Evolutionary conservation across 2,888 invertebrate genomes (phyloP).

Genomic region (Drosophila paracracens): DNA sequence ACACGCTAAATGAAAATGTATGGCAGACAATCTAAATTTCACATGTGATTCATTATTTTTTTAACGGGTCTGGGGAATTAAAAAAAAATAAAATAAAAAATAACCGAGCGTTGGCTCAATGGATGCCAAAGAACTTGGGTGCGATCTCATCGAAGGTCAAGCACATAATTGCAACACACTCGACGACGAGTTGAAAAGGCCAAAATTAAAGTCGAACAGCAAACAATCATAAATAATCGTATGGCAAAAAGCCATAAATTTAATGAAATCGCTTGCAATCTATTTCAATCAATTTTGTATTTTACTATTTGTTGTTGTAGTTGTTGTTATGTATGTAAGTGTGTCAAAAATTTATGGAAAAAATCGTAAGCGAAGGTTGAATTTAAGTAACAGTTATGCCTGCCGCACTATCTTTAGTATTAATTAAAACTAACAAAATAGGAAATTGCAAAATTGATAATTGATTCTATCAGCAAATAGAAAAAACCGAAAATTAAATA

Average conservation of each 20-base stretch:
- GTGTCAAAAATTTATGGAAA: conserved; percentile 71
- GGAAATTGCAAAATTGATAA: conserved; percentile 77
- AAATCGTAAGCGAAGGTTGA: conserved; percentile 65
- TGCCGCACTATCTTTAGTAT: conserved; percentile 74
- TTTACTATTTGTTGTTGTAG: conserved; percentile 7
- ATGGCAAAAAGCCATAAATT: conserved; percentile 64
- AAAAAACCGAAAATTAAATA: conserved; percentile 23
- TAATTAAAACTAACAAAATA: conserved; percentile 74
- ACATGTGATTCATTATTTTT: conserved; percentile 58
- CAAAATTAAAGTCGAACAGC: conserved; percentile 36
- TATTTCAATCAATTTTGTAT: conserved; percentile 54
- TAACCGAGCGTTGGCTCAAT: neutral
- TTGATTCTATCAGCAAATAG: conserved; percentile 6
- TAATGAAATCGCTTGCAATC: conserved; percentile 65
- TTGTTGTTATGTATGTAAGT: conserved; percentile 46
- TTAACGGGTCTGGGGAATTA: conserved; percentile 3
- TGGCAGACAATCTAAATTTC: conserved; percentile 14
- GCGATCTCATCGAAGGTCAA: conserved; percentile 50
- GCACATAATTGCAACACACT: conserved; percentile 38
- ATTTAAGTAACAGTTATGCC: conserved; percentile 61
- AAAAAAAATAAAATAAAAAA: neutral
- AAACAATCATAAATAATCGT: conserved; percentile 61
- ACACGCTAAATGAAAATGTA: conserved; percentile 36
- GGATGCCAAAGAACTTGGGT: conserved; percentile 45
- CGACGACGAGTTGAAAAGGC: conserved; percentile 31